These are phyloP conservation scores for Drosophila subsilvestris DNA, from an alignment of 2,888 invertebrate species.

Conservation along the genomic window DNA sequence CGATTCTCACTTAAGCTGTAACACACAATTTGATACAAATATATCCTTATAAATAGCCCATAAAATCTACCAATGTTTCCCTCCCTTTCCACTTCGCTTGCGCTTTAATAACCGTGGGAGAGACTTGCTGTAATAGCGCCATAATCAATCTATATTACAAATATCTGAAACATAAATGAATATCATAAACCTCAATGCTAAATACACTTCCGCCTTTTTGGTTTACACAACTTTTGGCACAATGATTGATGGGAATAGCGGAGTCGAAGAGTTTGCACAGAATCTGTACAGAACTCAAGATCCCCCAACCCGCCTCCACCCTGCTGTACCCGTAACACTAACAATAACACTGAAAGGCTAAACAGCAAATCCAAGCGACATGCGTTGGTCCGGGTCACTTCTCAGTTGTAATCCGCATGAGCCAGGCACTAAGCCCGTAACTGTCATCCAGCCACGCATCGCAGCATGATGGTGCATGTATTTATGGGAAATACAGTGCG, in stretches of 20 bases:
- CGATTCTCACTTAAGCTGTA: not conserved
- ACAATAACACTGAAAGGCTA: constrained; percentile 27
- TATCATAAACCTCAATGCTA: constrained; percentile 42
- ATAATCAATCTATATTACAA: constrained; percentile 69
- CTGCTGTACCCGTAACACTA: constrained; percentile 12
- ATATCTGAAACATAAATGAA: constrained; percentile 35
- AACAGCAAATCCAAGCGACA: constrained; percentile 31
- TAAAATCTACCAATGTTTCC: not conserved
- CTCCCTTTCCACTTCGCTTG: not conserved
- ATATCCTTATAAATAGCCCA: not conserved
- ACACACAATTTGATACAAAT: not conserved
- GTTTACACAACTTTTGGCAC: constrained; percentile 47
- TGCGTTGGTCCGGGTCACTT: constrained; percentile 6
- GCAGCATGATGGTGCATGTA: constrained; percentile 37
- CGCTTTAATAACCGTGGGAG: constrained; percentile 43
- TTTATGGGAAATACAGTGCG: constrained; percentile 18
- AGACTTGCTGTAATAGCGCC: constrained; percentile 19
- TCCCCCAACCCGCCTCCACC: constrained; percentile 29
- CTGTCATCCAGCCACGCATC: constrained; percentile 43
- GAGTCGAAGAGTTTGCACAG: constrained; percentile 60
- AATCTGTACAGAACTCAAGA: constrained; percentile 43
- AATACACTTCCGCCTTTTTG: constrained; percentile 63
- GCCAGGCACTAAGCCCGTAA: constrained; percentile 41
- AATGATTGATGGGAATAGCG: constrained; percentile 70
- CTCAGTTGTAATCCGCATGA: constrained; percentile 42